These are phyloP conservation scores for Eupithecia tripunctaria DNA, from an alignment of 2,888 invertebrate genomes.

Conservation along the genomic window DNA sequence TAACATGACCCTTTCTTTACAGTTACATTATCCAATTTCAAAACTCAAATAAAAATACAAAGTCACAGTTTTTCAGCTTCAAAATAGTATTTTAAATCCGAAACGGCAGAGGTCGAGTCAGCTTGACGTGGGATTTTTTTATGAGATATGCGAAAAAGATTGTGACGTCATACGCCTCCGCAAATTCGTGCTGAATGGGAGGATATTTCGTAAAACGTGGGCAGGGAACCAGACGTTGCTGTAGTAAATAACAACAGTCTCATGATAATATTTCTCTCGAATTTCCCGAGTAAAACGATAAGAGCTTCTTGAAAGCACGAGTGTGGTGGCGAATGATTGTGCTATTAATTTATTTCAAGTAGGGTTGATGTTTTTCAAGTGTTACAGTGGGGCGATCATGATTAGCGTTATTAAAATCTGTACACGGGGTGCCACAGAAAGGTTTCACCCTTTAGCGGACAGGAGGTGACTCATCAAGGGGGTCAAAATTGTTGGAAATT, in stretches of 20 bases:
- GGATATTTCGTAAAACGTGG: conserved; percentile 46
- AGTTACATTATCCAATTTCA: neutral
- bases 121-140: neutral
- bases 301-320: conserved; percentile 20
- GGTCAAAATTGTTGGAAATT: too few relatives aligned
- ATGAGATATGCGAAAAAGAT: conserved; percentile 36
- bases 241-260: conserved; percentile 38
- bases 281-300: conserved; percentile 30
- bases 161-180: conserved; percentile 62
- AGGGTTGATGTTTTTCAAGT: conserved; percentile 10
- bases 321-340: conserved; percentile 11
- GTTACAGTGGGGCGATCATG: neutral
- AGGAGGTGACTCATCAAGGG: too few relatives aligned
- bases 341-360: conserved; percentile 14
- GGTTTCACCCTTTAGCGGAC: too few relatives aligned
- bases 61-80: neutral
- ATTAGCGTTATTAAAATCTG: neutral
- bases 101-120: neutral
- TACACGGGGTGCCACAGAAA: too few relatives aligned
- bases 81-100: conserved; percentile 1
- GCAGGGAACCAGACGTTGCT: conserved; percentile 31
- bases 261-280: conserved; percentile 32
- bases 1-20: neutral
- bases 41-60: neutral
- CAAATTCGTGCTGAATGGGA: conserved; percentile 45